Evolutionary conservation across 2,797 vertebrate genomes (phyloP), one percentile per base, ranked within the genome.

Genomic region (Neomorphus geoffroyi): DNA sequence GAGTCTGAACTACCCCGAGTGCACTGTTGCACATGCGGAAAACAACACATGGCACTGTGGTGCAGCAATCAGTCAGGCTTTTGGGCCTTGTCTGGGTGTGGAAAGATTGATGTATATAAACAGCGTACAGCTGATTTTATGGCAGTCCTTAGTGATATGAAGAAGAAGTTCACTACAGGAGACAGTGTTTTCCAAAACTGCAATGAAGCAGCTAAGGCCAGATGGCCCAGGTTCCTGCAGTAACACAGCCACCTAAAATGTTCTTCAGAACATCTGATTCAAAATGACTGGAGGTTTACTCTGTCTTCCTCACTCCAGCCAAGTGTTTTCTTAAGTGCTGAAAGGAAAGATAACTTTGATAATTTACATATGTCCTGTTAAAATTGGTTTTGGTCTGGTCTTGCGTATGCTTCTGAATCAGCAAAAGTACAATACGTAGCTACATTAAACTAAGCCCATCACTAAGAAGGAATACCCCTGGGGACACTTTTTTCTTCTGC

Each of bases 21-120:
- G 41, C 51, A 26, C 41, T 21, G 4, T 16, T 43, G 16, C 32
- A 45, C 17, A 18, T 1, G 1, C 35, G 53, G 46, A 45, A 71
- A 83, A 65, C 12, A 21, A 4, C 0, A 1, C 0, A 2, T 54
- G 35, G 21, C 26, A 35, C 15, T 2, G 8, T 26, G 24, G 18
- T 39, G 18, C 30, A 33, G 26, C 46, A 54, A 46, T 30, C 30
- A 62, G 23, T 56, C 30, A 53, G 23, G 13, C 7, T 66, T 56
- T 71, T 57, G 50, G 60, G 85, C 11, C 18, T 58, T 27, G 16
- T 33, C 13, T 48, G 37, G 7, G 22, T 0, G 1, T 62, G 50
- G 57, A 69, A 67, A 64, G n/a, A 24, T 23, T 0, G 0, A 46
- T 51, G 24, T 23, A 8, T 35, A 27, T 41, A 39, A 65, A 61